Conservation (phyloP, 2,113 vertebrate genomes). For the Pteruthius melanotis region DNA sequence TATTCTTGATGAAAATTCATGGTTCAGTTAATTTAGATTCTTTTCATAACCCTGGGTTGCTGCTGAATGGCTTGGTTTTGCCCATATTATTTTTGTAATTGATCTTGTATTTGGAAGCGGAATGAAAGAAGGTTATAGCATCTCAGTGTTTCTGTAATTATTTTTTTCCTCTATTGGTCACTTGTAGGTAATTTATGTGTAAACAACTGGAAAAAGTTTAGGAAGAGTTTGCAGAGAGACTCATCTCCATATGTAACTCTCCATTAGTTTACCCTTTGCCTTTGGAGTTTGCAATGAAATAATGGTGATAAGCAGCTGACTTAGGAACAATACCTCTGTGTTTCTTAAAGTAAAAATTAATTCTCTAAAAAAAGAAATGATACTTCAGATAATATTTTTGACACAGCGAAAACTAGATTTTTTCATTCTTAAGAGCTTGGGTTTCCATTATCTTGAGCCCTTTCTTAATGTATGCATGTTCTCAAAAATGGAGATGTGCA, state of each 20-base stretch:
- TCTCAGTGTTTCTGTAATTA: neutral
- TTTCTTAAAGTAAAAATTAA: neutral
- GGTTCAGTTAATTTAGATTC: neutral
- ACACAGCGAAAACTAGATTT: neutral
- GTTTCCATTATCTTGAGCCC: neutral
- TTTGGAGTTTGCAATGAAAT: neutral
- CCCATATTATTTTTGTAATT: neutral
- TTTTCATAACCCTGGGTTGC: neutral
- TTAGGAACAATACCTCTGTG: neutral
- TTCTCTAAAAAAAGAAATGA: neutral
- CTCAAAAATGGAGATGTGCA: neutral
- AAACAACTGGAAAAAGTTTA: neutral
- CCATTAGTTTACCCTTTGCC: neutral
- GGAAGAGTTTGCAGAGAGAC: neutral
- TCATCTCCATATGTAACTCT: neutral
- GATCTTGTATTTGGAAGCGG: neutral
- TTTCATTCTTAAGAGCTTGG: neutral
- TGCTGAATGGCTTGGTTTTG: neutral
- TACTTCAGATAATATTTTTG: neutral
- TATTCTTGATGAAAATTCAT: neutral
- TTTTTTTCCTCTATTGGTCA: neutral
- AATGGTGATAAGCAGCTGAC: neutral
- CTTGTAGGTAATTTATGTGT: neutral
- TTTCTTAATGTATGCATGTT: neutral
- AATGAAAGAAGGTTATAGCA: neutral